Percentiles rank a stretch among this genome's conserved stretches.
These are phyloP conservation scores for Aegypius monachus DNA, from an alignment of 2,113 vertebrate genomes.

Conservation along the genomic window DNA sequence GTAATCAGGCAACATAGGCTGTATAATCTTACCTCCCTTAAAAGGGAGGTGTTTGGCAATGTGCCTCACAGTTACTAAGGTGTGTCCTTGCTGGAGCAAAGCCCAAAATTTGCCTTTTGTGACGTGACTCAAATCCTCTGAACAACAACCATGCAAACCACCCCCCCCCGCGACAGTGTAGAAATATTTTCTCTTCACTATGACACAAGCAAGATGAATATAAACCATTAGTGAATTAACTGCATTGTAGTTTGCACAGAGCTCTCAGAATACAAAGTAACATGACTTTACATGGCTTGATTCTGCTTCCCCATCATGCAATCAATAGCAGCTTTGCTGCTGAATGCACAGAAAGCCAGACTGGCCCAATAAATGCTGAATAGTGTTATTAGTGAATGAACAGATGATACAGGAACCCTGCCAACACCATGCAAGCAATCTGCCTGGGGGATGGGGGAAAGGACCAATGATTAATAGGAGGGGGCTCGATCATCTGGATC, in stretches of 20 bases:
- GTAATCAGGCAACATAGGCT: neutral
- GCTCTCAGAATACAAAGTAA: neutral
- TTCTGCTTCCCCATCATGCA: neutral
- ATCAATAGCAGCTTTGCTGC: constrained; percentile 27
- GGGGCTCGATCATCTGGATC: neutral
- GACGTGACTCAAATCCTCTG: neutral
- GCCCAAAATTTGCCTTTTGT: neutral
- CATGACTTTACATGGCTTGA: neutral
- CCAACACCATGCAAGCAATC: neutral
- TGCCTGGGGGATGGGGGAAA: neutral
- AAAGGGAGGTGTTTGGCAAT: neutral
- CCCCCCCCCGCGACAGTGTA: fast-evolving
- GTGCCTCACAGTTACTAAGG: neutral
- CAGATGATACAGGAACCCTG: constrained; percentile 11
- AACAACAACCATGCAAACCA: fast-evolving
- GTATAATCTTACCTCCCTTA: neutral
- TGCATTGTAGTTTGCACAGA: neutral
- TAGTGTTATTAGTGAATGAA: neutral
- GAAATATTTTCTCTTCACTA: neutral
- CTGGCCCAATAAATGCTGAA: neutral
- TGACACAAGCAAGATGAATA: neutral
- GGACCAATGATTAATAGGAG: neutral
- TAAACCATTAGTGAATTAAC: neutral
- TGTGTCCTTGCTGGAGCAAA: neutral
- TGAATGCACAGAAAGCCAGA: neutral